Evolutionary conservation across 2,797 vertebrate genomes (phyloP).

Genomic region (Pogoniulus pusillus): DNA sequence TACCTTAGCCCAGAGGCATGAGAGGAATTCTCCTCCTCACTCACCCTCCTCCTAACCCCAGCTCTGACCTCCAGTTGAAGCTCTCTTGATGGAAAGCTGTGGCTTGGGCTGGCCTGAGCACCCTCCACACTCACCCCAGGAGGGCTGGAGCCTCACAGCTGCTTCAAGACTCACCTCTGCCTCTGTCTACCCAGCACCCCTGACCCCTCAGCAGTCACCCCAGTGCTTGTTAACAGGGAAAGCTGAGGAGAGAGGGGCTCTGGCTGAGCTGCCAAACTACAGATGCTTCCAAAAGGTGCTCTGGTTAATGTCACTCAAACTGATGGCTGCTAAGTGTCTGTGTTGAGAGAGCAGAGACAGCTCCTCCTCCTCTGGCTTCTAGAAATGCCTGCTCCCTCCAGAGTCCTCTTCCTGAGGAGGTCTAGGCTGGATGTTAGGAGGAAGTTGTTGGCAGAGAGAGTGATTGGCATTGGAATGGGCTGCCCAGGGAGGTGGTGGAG

Average conservation of each 20-base stretch:
- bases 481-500: no score
- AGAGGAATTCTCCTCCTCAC: constrained; percentile 53
- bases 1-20: constrained; percentile 56
- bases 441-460: no score
- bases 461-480: no score
- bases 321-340: neutral
- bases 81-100: neutral
- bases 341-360: neutral
- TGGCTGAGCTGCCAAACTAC: fast-evolving
- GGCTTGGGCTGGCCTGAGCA: neutral
- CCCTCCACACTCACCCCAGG: neutral
- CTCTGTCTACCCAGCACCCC: neutral
- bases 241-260: neutral
- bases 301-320: neutral
- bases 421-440: no score
- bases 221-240: neutral
- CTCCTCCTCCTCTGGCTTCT: neutral
- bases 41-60: constrained; percentile 3
- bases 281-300: neutral
- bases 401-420: no score
- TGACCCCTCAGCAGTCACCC: fast-evolving
- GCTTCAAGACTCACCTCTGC: neutral
- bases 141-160: fast-evolving
- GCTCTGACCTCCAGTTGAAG: neutral
- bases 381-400: neutral